Evolutionary conservation across 2,113 vertebrate genomes (phyloP), one percentile per base, ranked within the genome.

Genomic region (Corvus moneduloides): DNA sequence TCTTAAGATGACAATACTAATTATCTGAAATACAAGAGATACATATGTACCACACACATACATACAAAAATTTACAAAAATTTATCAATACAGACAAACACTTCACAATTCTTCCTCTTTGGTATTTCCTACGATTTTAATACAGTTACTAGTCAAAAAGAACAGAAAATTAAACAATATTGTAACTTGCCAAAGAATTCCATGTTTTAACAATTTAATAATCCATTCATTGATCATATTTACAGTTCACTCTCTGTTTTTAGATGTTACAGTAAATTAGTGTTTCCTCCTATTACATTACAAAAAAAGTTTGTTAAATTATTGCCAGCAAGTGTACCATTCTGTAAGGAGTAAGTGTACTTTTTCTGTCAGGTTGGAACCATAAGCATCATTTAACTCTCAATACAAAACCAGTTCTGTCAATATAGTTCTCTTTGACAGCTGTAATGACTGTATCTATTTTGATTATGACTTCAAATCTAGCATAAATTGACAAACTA

Each of bases 401-500:
- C 37, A 92, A 46, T 66, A 77, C 27, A 94, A 82, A 76, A 61
- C 49, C 21, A 86, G 10, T 23, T 80, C 61, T 82, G 30, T 85
- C 75, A 91, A 94, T 95, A 62, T 17, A 78, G 48, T 44, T 44
- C 48, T 86, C 64, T 95, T 37, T 76, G 56, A 68, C 49, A 95
- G 30, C 32, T 76, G 13, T 92, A 92, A 84, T 3, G 32, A 84
- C 22, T 48, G 19, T 7, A 74, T 64, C 41, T 92, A 59, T 58
- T 94, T 82, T 83, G 30, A 92, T 86, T 69, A 94, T 78, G 86
- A 95, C 85, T 91, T 87, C 54, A 44, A 93, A 95, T 93, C 75
- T 67, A 91, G 97, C 77, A 85, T 32, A 96, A 96, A 97, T 41
- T 81, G 75, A 94, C 77, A 75, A 30, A 87, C 78, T 82, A 87